phyloP scores from a whole-genome alignment of 2,113 vertebrate species.

The Trogon surrucura region DNA sequence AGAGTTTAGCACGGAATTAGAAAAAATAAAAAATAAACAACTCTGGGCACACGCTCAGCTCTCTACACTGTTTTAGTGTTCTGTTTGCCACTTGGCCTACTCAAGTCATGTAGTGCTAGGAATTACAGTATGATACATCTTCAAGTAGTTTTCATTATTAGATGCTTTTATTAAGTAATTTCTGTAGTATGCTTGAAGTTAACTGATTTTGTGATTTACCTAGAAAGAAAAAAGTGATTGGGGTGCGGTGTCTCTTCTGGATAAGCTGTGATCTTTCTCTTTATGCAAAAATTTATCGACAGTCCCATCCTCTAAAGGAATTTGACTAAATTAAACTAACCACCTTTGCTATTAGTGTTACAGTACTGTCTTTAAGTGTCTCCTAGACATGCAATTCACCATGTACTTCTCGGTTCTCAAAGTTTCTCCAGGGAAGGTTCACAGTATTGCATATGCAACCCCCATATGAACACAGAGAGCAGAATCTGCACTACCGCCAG shows the following conservation, averaged over 20 bases:
- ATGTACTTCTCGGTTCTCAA: not conserved
- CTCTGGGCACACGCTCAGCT: rapidly evolving
- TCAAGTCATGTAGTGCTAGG: rapidly evolving
- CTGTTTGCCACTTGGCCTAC: rapidly evolving
- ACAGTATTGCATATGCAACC: not conserved
- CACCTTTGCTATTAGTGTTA: not conserved
- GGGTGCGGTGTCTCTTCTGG: not conserved
- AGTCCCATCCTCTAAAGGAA: not conserved
- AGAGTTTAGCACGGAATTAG: not conserved
- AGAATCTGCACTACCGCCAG: not conserved
- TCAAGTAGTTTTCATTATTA: not conserved
- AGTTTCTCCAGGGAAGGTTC: not conserved
- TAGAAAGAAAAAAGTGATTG: not conserved
- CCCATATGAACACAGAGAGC: not conserved
- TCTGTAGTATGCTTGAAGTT: not conserved
- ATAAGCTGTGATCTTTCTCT: not conserved
- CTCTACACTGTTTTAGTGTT: rapidly evolving
- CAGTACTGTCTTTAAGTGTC: not conserved
- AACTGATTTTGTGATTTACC: not conserved
- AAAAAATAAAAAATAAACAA: too few relatives aligned
- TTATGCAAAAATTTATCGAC: not conserved
- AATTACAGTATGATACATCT: not conserved
- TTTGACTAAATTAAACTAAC: not conserved
- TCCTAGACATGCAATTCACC: not conserved
- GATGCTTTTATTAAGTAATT: conserved; percentile 36